A percentile compares a stretch with the other conserved stretches of the same genome.
Conservation (phyloP, 1,140 invertebrate genomes). For the Cotesia vestalis region DNA sequence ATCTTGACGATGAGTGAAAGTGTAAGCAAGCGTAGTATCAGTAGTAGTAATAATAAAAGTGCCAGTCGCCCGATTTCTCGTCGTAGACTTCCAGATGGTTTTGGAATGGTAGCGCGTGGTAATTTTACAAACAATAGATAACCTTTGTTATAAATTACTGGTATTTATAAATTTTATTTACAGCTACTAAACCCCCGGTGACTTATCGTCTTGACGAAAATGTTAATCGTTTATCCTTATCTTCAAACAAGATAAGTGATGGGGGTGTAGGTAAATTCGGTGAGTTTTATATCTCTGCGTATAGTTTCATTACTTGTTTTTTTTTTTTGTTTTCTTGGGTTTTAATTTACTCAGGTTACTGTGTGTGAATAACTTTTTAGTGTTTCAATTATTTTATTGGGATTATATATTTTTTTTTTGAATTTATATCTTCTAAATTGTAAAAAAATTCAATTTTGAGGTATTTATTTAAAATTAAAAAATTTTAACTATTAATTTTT, state of each 20-base stretch:
- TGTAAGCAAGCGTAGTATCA: not conserved
- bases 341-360: no score
- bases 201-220: conserved; percentile 60
- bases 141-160: not conserved
- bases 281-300: conserved; percentile 45
- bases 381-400: no score
- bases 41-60: not conserved
- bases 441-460: no score
- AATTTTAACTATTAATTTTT: no score
- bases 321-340: no score
- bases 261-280: conserved; percentile 44
- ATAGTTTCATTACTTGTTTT: no score
- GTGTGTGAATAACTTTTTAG: no score
- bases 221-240: conserved; percentile 54
- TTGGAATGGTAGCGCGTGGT: conserved; percentile 42
- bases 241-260: conserved; percentile 33
- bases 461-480: no score
- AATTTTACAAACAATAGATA: conserved; percentile 25
- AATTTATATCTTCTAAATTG: no score
- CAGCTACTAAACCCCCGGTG: conserved; percentile 59
- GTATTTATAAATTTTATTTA: not conserved
- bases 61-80: conserved; percentile 27
- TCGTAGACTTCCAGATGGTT: conserved; percentile 37
- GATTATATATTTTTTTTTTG: no score
- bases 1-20: conserved; percentile 25